These are phyloP conservation scores for Halcyon malimbica DNA, from an alignment of 2,113 vertebrate genomes.

Conservation along the genomic window DNA sequence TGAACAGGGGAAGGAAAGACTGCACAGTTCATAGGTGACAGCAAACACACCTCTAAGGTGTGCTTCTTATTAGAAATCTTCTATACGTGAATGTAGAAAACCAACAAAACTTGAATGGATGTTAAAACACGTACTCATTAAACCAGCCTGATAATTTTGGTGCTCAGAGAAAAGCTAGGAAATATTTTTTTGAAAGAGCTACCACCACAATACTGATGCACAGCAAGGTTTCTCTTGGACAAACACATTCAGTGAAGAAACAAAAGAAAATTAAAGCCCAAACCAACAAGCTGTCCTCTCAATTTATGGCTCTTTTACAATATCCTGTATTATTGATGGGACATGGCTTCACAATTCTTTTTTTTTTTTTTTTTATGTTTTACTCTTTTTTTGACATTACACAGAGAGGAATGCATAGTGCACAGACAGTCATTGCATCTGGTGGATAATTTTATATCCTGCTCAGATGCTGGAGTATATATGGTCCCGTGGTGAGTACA, in stretches of 20 bases:
- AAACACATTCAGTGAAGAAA: constrained; percentile 29
- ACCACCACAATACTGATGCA: constrained; percentile 11
- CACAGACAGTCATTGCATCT: neutral
- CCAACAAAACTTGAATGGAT: neutral
- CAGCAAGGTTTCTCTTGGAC: constrained; percentile 32
- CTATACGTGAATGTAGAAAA: neutral
- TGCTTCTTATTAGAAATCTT: neutral
- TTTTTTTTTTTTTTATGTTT: neutral
- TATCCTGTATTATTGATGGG: constrained; percentile 44
- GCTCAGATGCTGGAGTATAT: constrained; percentile 34
- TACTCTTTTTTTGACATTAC: constrained; percentile 15
- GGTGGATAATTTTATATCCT: constrained; percentile 19
- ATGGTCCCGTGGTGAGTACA: constrained; percentile 15
- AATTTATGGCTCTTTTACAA: constrained; percentile 52
- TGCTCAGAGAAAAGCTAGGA: neutral
- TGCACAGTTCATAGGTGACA: neutral
- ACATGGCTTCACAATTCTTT: neutral
- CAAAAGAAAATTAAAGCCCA: constrained; percentile 54
- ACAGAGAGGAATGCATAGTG: neutral
- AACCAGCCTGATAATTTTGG: neutral
- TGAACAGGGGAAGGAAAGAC: neutral
- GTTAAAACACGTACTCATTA: neutral
- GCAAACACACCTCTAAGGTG: neutral
- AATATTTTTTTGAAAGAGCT: neutral
- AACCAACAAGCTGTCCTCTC: constrained; percentile 49